Base-by-base conservation (phyloP, 2,113 vertebrate species). In the Poecilia latipinna region DNA sequence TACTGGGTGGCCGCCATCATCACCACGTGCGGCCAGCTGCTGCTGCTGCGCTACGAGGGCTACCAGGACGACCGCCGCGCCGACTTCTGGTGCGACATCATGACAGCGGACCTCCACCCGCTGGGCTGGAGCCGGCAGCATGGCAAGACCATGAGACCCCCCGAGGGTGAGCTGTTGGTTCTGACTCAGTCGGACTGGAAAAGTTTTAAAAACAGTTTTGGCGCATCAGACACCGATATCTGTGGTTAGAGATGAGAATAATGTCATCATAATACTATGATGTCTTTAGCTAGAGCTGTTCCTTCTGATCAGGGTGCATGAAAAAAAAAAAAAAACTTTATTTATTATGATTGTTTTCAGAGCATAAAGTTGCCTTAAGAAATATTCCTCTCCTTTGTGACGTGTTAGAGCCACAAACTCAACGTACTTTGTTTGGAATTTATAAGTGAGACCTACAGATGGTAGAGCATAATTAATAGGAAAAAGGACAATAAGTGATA, bases 71-170 rank as follows among this genome's bases (percentile, higher is more conserved):
- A 99, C 88, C 94, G 98, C 24, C 96, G 95, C 7, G 96, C 97
- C 0, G 98, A 99, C 91, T 99, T 99, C 82, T 99, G 98, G 98
- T 98, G 96, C 63, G 97, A 99, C 90, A 96, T 98, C 86, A 95
- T 97, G 94, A 96, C 97, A 0, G 95, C 98, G 0, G 95, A 95
- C 74, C 94, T 99, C 71, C 97, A 99, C 77, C 96, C 97, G 26
- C 89, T 99, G 8, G 97, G 98, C 70, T 99, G 98, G 98, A 97
- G 97, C 80, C 83, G 95, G 68, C 96, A 98, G 92, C 97, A 98
- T 63, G 93, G 95, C 82, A 97, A 96, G 91, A 83, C 91, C 51
- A 96, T 99, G 75, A 96, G 94, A 91, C 95, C 97, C 54, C 97
- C 98, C 54, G 97, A 97, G 92, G 97, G 98, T 99, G 94, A 94